phyloP scores from a whole-genome alignment of 92 coral and sea anemone species.

The Galaxea fascicularis region DNA sequence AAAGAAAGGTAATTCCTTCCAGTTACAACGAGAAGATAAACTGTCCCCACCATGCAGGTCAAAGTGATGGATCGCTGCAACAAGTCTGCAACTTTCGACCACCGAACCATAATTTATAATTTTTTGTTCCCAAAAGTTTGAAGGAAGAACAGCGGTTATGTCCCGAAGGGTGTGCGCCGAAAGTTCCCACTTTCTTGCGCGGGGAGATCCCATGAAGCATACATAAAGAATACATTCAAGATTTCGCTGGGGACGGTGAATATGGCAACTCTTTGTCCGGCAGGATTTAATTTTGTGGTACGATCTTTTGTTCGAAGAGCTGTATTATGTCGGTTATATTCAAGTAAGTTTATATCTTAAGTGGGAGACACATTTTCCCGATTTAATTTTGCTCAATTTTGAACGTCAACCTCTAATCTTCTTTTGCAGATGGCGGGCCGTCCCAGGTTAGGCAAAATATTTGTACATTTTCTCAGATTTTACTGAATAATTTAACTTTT shows the following conservation, averaged over 20 bases:
- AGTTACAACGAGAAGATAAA: slow-evolving; percentile 52
- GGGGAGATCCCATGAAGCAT: not conserved
- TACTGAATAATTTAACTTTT: not conserved
- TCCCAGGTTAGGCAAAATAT: slow-evolving; percentile 42
- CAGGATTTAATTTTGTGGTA: slow-evolving; percentile 13
- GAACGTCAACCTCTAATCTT: not conserved
- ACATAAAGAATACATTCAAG: not conserved
- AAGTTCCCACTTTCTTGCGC: not conserved
- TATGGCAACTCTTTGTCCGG: slow-evolving; percentile 72
- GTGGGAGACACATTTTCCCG: not conserved
- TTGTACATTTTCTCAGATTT: not conserved
- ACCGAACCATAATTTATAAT: slow-evolving; percentile 29
- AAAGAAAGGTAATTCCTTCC: slow-evolving; percentile 48
- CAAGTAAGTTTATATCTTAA: slow-evolving; percentile 60
- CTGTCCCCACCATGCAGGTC: slow-evolving; percentile 47
- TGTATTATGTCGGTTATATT: slow-evolving; percentile 47
- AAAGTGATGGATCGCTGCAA: slow-evolving; percentile 70
- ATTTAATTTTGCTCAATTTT: not conserved
- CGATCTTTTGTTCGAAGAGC: slow-evolving; percentile 46
- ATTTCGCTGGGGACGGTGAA: slow-evolving; percentile 38
- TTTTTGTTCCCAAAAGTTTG: not conserved
- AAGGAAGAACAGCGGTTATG: not conserved
- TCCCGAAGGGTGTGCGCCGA: not conserved
- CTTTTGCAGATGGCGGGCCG: slow-evolving; percentile 58
- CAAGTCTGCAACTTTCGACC: slow-evolving; percentile 63